Evolutionary conservation across 2,113 vertebrate genomes (phyloP).

Genomic region (Nymphicus hollandicus): DNA sequence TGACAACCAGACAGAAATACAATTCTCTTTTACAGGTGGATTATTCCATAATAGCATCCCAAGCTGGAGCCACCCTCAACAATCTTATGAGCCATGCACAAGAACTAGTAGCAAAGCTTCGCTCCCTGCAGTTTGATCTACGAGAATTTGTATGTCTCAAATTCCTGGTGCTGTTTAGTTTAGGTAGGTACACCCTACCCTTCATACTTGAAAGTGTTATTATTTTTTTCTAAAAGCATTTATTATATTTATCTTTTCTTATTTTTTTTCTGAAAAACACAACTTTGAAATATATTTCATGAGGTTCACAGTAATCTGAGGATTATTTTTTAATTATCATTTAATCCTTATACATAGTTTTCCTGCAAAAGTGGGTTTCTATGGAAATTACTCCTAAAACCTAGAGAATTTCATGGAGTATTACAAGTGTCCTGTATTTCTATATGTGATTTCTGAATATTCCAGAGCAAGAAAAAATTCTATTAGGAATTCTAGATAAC

Average conservation of each 20-base stretch:
- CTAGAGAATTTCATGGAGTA: background rate
- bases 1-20: background rate
- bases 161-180: conserved; percentile 97
- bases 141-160: conserved; percentile 98
- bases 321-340: background rate
- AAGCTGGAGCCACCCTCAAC: conserved; percentile 93
- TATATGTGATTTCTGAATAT: background rate
- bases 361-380: background rate
- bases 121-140: conserved; percentile 93
- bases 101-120: conserved; percentile 92
- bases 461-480: background rate
- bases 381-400: background rate
- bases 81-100: conserved; percentile 95
- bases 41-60: conserved; percentile 88
- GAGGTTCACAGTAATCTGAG: background rate
- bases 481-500: background rate
- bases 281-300: background rate
- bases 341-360: no score
- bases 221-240: background rate
- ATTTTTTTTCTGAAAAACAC: background rate
- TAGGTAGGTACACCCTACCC: conserved; percentile 81
- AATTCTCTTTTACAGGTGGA: conserved; percentile 86
- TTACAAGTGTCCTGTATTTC: background rate
- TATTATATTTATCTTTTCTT: background rate
- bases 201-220: background rate